A percentile compares a stretch with the other conserved stretches of the same genome.
These are phyloP conservation scores for Sympetrum striolatum DNA, from an alignment of 2,888 invertebrate species.

Conservation along the genomic window DNA sequence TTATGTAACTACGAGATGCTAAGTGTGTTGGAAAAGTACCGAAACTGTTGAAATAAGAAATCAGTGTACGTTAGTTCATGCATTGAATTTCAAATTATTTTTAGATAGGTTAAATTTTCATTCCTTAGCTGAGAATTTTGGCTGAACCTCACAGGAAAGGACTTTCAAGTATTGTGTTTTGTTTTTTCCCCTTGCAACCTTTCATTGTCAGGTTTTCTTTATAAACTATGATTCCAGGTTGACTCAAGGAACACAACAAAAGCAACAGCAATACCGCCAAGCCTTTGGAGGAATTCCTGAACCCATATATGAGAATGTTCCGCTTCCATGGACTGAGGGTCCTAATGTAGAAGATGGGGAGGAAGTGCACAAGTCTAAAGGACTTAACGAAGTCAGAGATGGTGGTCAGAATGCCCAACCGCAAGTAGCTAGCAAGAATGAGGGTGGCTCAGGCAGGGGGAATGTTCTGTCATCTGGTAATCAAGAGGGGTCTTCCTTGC, in stretches of 20 bases:
- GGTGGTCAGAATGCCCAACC: neutral
- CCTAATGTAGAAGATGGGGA: slow-evolving; percentile 27
- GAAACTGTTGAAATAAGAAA: too few relatives aligned
- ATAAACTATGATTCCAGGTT: neutral
- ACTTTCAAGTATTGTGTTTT: too few relatives aligned
- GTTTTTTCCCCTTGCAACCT: too few relatives aligned
- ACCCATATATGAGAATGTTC: slow-evolving; percentile 84
- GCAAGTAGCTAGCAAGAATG: neutral
- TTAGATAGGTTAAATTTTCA: too few relatives aligned
- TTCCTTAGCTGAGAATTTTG: too few relatives aligned
- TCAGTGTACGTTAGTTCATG: too few relatives aligned
- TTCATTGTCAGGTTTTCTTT: too few relatives aligned
- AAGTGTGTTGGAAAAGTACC: too few relatives aligned
- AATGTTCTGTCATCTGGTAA: neutral
- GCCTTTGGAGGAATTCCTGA: slow-evolving; percentile 60
- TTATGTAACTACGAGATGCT: too few relatives aligned
- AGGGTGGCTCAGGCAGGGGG: neutral
- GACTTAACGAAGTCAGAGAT: slow-evolving; percentile 49
- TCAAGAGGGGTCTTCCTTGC: slow-evolving; percentile 16
- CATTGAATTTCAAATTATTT: too few relatives aligned
- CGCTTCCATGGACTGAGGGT: slow-evolving; percentile 69
- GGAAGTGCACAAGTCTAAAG: slow-evolving; percentile 21
- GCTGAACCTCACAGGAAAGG: too few relatives aligned
- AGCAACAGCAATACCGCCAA: slow-evolving; percentile 49
- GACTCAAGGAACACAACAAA: slow-evolving; percentile 47